Base-by-base conservation (phyloP, 1,140 invertebrate species). In the Drosophila lini region DNA sequence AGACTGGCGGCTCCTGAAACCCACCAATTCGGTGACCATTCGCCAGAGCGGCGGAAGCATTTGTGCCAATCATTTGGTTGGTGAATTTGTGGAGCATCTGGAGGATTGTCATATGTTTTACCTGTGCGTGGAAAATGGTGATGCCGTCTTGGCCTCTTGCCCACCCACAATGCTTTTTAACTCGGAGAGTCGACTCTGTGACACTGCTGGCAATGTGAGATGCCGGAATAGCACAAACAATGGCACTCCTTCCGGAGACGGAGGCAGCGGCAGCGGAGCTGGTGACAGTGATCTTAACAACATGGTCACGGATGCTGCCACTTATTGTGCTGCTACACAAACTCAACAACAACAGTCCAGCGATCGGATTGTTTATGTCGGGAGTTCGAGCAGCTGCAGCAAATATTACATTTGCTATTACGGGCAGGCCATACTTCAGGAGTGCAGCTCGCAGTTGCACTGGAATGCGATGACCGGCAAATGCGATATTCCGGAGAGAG, bases 341-440 rank as follows among this genome's bases (percentile, higher is more conserved):
- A 7, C 34, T 0, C 52, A 38, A 5, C 52, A 38, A 8, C 69
- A 75, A 55, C 73, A 69, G 28, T 57, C 42, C 28, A 79, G 41
- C 15, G 74, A 82, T 70, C 81, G 45, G 9, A 91, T 90, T 57
- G 74, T 89, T 11, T 91, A 85, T 62, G 60, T 91, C 22, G 81
- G 86, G 9, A 91, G 88, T 45, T 86, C 81, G 1, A 68, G 41
- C 19, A 86, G 76, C 48, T 91, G 90, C 34, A 78, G 68, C 44
- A 78, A 68, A 7, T 91, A 86, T 41, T 91, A 86, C 38, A 91
- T 91, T 38, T 91, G 90, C 53, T 91, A 91, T 44, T 89, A 91
- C 63, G 90, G 90, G 11, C 86, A 91, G 58, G 86, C 90, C 3
- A 65, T 91, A 36, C n/a, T 78, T 50, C 90, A 91, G 41, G 75